These are phyloP conservation scores for Perca flavescens DNA, from an alignment of 2,113 vertebrate genomes.

Conservation along the genomic window DNA sequence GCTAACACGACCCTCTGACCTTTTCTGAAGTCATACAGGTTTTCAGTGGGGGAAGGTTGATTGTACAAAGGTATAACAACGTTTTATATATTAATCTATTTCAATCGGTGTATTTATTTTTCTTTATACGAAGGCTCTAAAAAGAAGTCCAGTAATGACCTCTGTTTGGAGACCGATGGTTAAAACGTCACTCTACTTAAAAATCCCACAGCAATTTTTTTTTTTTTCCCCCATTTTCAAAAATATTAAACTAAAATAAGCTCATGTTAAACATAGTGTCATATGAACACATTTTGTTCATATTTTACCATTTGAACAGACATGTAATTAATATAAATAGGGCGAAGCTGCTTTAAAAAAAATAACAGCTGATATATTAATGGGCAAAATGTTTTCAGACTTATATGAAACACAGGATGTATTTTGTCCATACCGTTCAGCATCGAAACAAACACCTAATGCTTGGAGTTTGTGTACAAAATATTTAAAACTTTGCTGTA, in stretches of 20 bases:
- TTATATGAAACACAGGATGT: not conserved
- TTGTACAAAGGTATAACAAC: not conserved
- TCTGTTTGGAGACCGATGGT: not conserved
- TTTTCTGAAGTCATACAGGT: conserved; percentile 39
- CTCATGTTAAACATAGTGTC: not conserved
- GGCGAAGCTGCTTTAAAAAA: not conserved
- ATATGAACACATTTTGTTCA: not conserved
- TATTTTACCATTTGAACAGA: not conserved
- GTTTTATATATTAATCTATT: conserved; percentile 7
- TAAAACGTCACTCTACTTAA: not conserved
- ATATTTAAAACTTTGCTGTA: conserved; percentile 22
- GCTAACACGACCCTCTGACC: not conserved
- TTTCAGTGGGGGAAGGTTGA: conserved; percentile 9
- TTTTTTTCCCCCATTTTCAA: not conserved
- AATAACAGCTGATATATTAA: not conserved
- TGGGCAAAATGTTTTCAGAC: not conserved
- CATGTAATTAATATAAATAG: conserved; percentile 3
- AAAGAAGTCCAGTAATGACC: not conserved
- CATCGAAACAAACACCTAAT: conserved; percentile 29
- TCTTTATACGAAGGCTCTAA: not conserved
- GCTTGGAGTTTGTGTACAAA: not conserved
- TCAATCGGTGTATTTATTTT: not conserved
- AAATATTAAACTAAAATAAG: not conserved
- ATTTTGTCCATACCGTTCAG: conserved; percentile 28
- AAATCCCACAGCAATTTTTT: not conserved